These are phyloP conservation scores for Bellardia bayeri DNA, from an alignment of 2,888 invertebrate species.

Conservation along the genomic window DNA sequence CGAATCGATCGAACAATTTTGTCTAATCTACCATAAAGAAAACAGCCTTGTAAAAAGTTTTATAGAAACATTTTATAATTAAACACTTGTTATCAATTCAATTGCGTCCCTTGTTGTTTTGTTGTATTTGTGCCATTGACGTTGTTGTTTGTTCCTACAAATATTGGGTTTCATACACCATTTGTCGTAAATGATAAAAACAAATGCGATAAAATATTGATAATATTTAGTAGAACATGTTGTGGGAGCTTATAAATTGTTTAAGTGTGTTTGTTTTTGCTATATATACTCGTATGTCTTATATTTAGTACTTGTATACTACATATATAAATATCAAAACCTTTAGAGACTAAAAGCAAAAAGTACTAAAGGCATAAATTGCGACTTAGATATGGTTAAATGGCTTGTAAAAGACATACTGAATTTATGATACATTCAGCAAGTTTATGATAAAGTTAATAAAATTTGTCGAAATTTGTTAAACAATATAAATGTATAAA, in stretches of 20 bases:
- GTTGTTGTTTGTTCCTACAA: not conserved
- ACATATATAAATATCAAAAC: not conserved
- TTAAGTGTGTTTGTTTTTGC: not conserved
- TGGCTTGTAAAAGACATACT: not conserved
- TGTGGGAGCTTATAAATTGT: constrained; percentile 16
- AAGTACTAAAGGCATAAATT: constrained; percentile 1
- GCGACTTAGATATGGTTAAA: not conserved
- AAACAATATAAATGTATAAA: not conserved
- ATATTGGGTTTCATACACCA: constrained; percentile 21
- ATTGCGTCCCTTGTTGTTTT: constrained; percentile 16
- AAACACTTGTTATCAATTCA: constrained; percentile 33
- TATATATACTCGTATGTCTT: not conserved
- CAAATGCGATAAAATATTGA: constrained; percentile 58
- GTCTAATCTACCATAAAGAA: not conserved
- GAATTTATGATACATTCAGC: not conserved
- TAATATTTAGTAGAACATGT: constrained; percentile 11
- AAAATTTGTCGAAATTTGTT: not conserved
- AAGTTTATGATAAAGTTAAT: constrained; percentile 4
- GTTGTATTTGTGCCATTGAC: not conserved
- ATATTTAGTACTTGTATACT: not conserved
- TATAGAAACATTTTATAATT: constrained; percentile 23
- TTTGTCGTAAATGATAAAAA: constrained; percentile 50
- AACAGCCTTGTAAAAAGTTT: not conserved
- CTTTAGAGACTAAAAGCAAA: constrained; percentile 14
- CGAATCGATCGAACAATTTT: not conserved